These are phyloP conservation scores for Plestiodon gilberti DNA, from an alignment of 2,113 vertebrate species.

Conservation along the genomic window DNA sequence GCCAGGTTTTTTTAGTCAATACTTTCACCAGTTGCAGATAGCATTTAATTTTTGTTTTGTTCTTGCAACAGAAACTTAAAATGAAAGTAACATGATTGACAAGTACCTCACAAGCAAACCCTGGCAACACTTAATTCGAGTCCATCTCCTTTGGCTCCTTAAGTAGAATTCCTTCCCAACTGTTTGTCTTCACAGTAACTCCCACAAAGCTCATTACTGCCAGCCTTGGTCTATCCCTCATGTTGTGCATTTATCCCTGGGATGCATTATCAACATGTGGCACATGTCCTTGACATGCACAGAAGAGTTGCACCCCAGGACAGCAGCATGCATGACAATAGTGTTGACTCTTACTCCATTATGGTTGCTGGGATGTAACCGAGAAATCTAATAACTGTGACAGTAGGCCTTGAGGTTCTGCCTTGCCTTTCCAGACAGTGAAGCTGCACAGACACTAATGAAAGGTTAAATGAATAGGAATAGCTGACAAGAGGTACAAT, in stretches of 20 bases:
- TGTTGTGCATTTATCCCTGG: conserved; percentile 77
- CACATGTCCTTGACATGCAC: conserved; percentile 93
- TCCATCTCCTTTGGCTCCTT: conserved; percentile 76
- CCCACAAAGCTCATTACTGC: conserved; percentile 82
- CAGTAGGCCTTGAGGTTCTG: conserved; percentile 94
- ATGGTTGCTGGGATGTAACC: conserved; percentile 94
- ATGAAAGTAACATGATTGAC: conserved; percentile 74
- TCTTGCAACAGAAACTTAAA: conserved; percentile 64
- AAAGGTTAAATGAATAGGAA: conserved; percentile 99
- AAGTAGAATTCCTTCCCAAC: conserved; percentile 87
- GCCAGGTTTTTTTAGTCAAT: conserved; percentile 53
- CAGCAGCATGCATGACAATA: conserved; percentile 81
- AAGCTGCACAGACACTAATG: conserved; percentile 93
- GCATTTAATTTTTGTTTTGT: conserved; percentile 49
- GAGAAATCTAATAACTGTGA: conserved; percentile 99
- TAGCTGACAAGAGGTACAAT: conserved; percentile 97
- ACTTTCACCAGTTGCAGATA: conserved; percentile 46
- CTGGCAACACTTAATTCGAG: conserved; percentile 73
- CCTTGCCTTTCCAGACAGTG: conserved; percentile 88
- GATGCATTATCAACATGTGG: conserved; percentile 91
- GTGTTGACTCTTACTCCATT: conserved; percentile 82
- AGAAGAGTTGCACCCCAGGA: conserved; percentile 86
- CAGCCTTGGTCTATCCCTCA: conserved; percentile 77
- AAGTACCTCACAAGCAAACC: conserved; percentile 69
- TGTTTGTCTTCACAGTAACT: conserved; percentile 86